A percentile compares a stretch with the other conserved stretches of the same genome.
These are phyloP conservation scores for Arion vulgaris DNA, from an alignment of 1,140 invertebrate species.

Conservation along the genomic window DNA sequence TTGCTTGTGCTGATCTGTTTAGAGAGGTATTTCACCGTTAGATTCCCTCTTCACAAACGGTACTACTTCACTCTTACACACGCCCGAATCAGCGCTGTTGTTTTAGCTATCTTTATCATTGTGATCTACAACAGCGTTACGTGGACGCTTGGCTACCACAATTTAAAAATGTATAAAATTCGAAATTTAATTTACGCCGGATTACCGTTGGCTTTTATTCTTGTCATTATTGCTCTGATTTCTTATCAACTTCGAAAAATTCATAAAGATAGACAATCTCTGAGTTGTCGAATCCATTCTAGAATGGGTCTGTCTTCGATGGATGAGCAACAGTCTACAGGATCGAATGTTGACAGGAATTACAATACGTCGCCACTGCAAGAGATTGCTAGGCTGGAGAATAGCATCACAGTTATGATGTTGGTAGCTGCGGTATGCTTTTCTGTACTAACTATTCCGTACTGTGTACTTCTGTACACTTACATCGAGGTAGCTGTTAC, in stretches of 20 bases:
- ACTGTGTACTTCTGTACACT: constrained; percentile 25
- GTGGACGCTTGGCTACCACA: constrained; percentile 4
- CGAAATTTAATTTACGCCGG: constrained; percentile 43
- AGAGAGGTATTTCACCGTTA: constrained; percentile 58
- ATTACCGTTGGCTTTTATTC: constrained; percentile 47
- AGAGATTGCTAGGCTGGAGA: constrained; percentile 49
- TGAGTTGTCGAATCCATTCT: constrained; percentile 27
- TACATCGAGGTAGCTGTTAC: neutral
- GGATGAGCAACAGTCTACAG: constrained; percentile 45
- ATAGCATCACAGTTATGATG: constrained; percentile 49
- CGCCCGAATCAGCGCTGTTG: constrained; percentile 39
- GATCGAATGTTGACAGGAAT: constrained; percentile 40
- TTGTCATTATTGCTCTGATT: constrained; percentile 45
- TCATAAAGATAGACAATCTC: constrained; percentile 35
- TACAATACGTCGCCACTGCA: constrained; percentile 26
- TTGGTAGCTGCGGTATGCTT: constrained; percentile 41
- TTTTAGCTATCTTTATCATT: constrained; percentile 40
- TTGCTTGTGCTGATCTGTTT: constrained; percentile 57
- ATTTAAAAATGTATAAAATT: constrained; percentile 33
- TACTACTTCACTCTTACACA: constrained; percentile 48
- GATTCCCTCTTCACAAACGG: constrained; percentile 54
- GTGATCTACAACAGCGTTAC: neutral
- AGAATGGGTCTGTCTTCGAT: constrained; percentile 47
- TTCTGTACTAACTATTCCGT: constrained; percentile 41
- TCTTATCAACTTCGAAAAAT: constrained; percentile 36